phyloP scores from a whole-genome alignment of 2,113 vertebrate genomes.

The Eleginops maclovinus region DNA sequence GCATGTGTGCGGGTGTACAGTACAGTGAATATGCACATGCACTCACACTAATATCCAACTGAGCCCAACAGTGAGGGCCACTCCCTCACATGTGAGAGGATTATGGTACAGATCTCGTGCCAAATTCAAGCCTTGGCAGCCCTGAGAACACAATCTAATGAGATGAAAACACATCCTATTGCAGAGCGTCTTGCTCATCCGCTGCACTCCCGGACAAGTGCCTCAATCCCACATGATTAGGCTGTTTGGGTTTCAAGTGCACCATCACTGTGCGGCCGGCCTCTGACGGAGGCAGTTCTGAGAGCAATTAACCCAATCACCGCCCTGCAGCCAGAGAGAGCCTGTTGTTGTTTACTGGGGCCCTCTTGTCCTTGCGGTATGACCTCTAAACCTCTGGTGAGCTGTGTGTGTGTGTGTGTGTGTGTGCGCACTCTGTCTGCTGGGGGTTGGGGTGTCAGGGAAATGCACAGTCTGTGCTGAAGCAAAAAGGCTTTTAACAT shows the following conservation, averaged over 20 bases:
- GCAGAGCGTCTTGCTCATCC: slow-evolving; percentile 50
- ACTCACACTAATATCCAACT: slow-evolving; percentile 21
- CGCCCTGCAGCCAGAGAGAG: slow-evolving; percentile 12
- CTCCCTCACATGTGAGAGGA: slow-evolving; percentile 51
- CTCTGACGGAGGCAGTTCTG: slow-evolving; percentile 30
- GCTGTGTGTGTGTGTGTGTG: slow-evolving; percentile 45
- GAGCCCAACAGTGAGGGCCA: slow-evolving; percentile 35
- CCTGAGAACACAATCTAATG: slow-evolving; percentile 55
- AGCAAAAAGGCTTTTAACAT: slow-evolving; percentile 83
- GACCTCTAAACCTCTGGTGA: slow-evolving; percentile 77
- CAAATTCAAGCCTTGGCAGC: slow-evolving; percentile 60
- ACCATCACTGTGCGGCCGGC: slow-evolving; percentile 20
- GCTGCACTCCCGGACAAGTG: slow-evolving; percentile 53
- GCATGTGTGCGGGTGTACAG: background rate
- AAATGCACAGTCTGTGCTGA: slow-evolving; percentile 73
- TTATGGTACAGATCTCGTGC: slow-evolving; percentile 38
- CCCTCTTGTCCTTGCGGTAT: slow-evolving; percentile 73
- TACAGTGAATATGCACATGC: background rate
- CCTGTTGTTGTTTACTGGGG: slow-evolving; percentile 70
- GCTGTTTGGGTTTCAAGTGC: slow-evolving; percentile 56
- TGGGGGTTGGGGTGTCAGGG: slow-evolving; percentile 65
- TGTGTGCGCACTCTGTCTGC: slow-evolving; percentile 44
- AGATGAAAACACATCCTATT: slow-evolving; percentile 62
- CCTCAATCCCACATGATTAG: slow-evolving; percentile 55
- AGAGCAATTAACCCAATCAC: slow-evolving; percentile 64